A percentile compares a stretch with the other conserved stretches of the same genome.
phyloP scores from a whole-genome alignment of 2,113 vertebrate species.

The Takifugu flavidus region DNA sequence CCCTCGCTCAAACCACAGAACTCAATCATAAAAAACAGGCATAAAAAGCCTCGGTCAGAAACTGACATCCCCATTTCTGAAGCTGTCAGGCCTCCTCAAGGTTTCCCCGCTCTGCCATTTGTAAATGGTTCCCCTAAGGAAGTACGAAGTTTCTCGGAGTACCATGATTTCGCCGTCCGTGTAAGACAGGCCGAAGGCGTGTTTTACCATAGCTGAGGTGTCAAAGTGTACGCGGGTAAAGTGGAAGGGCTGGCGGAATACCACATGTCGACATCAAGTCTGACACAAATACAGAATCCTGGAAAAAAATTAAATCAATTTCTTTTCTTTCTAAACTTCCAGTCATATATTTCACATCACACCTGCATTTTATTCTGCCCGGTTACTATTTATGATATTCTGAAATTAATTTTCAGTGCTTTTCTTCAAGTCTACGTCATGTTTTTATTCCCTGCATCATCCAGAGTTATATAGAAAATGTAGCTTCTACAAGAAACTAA shows the following conservation, averaged over 20 bases:
- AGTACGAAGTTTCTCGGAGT: slow-evolving; percentile 52
- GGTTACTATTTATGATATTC: too few species aligned
- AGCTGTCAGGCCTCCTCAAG: slow-evolving; percentile 57
- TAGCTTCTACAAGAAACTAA: too few species aligned
- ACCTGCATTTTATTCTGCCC: too few species aligned
- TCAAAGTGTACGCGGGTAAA: slow-evolving; percentile 5
- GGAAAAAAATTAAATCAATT: neutral
- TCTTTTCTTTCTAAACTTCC: too few species aligned
- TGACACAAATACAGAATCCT: neutral
- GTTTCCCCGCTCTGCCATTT: slow-evolving; percentile 51
- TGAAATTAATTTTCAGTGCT: too few species aligned
- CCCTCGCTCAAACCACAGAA: slow-evolving; percentile 43
- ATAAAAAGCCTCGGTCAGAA: slow-evolving; percentile 52
- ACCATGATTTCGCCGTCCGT: slow-evolving; percentile 24
- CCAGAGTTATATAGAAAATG: too few species aligned
- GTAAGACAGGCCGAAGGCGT: slow-evolving; percentile 27
- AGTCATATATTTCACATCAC: too few species aligned
- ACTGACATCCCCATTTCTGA: slow-evolving; percentile 63
- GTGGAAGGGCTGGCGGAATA: slow-evolving; percentile 7
- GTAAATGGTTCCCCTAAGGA: slow-evolving; percentile 66
- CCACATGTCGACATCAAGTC: slow-evolving; percentile 12
- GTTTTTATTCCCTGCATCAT: too few species aligned
- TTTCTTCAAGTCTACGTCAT: too few species aligned
- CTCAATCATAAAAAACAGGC: slow-evolving; percentile 45
- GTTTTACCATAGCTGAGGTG: slow-evolving; percentile 25